Base-by-base conservation (phyloP, 2,797 vertebrate genomes). In the Notoglanidium macrostoma region DNA sequence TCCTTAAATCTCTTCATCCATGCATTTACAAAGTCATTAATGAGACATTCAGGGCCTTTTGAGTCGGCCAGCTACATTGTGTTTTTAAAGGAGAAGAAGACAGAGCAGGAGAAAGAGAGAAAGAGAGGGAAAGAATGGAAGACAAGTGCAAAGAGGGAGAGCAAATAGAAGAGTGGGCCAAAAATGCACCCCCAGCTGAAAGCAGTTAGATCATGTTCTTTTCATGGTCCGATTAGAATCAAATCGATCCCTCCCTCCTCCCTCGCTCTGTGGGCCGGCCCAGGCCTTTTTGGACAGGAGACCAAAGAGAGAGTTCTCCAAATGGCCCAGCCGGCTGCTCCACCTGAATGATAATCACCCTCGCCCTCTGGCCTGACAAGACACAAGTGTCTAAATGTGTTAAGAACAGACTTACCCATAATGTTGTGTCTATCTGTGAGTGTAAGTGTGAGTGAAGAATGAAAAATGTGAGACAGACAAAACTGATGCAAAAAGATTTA, bases 121-220 rank as follows among this genome's bases (percentile, higher is more conserved):
- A 72, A 89, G 81, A 89, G 51, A 85, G 87, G 81, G 96, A 96
- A 96, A 95, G 96, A 91, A 85, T 83, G 67, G 86, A 87, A 85
- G 88, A 90, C 83, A 68, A 88, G 88, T 86, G 88, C 77, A 85
- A 78, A 90, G 89, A 90, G 87, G 84, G 87, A 88, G 74, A 79
- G 87, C 82, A 88, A 87, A 93, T 91, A 93, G 93, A 92, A 91
- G 95, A 97, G 96, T 96, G 96, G 96, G 97, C 96, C 97, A 97
- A 98, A 85, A 98, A 99, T 98, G 98, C 98, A 98, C 97, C 97
- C 96, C 95, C 96, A 95, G 95, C 97, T 98, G 97, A 98, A 99
- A 98, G 97, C 97, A 98, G 98, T 99, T 99, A 99, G 98, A 99
- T 99, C 98, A 99, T 99, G 98, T 99, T 99, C 98, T 99, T 99